Conservation (phyloP, 2,888 invertebrate species). For the Hipparchia semele region DNA sequence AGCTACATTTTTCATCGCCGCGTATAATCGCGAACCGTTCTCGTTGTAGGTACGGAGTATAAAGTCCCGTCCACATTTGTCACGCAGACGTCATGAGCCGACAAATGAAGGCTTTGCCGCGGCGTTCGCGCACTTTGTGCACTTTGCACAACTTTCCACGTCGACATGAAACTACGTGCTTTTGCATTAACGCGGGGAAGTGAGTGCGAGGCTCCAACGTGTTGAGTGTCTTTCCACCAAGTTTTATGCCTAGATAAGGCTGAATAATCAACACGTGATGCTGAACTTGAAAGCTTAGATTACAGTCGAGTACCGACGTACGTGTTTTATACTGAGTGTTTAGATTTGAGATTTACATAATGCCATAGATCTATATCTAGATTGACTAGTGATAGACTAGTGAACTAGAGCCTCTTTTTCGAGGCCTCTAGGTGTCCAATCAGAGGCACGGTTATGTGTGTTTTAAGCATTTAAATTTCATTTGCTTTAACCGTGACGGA, state of each 20-base stretch:
- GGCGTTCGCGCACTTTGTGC: constrained; percentile 79
- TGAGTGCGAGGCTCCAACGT: constrained; percentile 66
- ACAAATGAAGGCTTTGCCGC: constrained; percentile 83
- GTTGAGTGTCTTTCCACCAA: constrained; percentile 71
- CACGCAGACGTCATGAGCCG: constrained; percentile 79
- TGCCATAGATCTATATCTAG: neutral
- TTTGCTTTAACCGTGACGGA: neutral
- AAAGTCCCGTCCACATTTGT: constrained; percentile 80
- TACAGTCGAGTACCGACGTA: constrained; percentile 29
- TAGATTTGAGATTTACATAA: neutral
- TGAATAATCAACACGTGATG: constrained; percentile 74
- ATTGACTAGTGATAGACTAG: too few relatives aligned
- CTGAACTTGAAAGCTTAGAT: constrained; percentile 51
- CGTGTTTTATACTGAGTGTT: constrained; percentile 12
- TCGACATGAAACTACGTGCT: constrained; percentile 79
- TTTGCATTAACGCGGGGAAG: constrained; percentile 77
- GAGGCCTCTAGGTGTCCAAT: too few relatives aligned
- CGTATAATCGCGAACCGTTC: constrained; percentile 68
- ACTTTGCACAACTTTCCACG: constrained; percentile 79
- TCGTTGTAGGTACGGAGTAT: constrained; percentile 59
- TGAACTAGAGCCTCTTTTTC: too few relatives aligned
- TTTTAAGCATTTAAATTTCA: neutral
- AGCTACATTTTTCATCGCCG: constrained; percentile 67
- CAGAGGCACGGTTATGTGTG: too few relatives aligned
- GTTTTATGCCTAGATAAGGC: constrained; percentile 73